Base-by-base conservation (phyloP, 2,888 invertebrate species). In the Griposia aprilina region DNA sequence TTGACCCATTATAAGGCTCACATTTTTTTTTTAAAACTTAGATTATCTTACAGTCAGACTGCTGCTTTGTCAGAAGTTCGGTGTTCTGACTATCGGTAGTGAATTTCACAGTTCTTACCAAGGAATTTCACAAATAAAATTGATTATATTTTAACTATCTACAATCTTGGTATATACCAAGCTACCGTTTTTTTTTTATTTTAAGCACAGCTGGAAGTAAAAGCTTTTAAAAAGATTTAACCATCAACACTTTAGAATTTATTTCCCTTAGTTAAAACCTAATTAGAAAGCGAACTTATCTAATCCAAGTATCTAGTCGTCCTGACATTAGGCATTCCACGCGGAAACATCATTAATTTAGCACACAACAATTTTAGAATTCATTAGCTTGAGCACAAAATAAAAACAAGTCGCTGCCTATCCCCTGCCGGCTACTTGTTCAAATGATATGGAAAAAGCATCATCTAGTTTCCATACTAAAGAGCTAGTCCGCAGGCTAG, bases 381-480 rank as follows among this genome's bases (percentile, higher is more conserved):
- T 87, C 85, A 87, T 82, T 83, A 80, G 85, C 73, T 70, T 45
- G 67, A 66, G 76, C 3, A 78, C 23, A 60, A 75, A 83, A 85
- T 80, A 88, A 87, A 88, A 87, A 87, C 83, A 70, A 75, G 86
- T 78, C 60, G 2, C 57, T 75, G 78, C 50, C 60, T 45, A 73
- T 83, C 77, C 68, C 52, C 72, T 65, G 78, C 65, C 74, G 65
- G 62, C 45, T 74, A 81, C 63, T 76, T 66, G 83, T 68, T 74
- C 75, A 84, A 87, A 84, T 88, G 76, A 83, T 87, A 88, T 88
- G 88, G 87, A 85, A 87, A 87, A 85, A 87, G 83, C 76, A 11
- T 80, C 88, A 78, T 85, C 88, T 88, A 87, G 88, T 88, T 88
- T 87, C 88, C 88, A 87, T 88, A 87, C 79, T 85, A 81, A 88